A percentile compares a stretch with the other conserved stretches of the same genome.
Conservation (phyloP, 2,113 vertebrate species). For the Daboia siamensis region DNA sequence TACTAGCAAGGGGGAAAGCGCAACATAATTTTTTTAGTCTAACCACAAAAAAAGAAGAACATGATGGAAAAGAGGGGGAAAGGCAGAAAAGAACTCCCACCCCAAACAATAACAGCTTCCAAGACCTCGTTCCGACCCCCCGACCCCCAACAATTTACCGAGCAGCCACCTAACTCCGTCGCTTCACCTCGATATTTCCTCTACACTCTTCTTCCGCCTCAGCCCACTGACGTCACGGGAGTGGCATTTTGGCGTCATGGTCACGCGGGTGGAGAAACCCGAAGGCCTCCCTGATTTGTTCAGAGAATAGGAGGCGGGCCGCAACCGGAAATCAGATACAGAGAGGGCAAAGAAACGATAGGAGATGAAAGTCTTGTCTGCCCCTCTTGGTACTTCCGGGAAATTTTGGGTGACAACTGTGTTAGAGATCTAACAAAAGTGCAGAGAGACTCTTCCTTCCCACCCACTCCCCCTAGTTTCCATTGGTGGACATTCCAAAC, state of each 20-base stretch:
- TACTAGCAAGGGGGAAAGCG: background rate
- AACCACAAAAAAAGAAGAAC: background rate
- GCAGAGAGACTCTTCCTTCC: background rate
- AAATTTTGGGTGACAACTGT: background rate
- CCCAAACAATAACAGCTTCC: background rate
- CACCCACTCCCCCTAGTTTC: background rate
- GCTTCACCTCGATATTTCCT: background rate
- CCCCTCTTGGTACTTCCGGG: background rate
- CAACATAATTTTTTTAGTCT: background rate
- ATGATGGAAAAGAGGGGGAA: background rate
- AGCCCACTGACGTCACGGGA: constrained; percentile 10
- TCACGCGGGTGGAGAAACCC: background rate
- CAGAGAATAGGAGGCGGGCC: too few species aligned
- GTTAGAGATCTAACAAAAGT: background rate
- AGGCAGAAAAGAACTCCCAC: background rate
- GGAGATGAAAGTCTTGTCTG: background rate
- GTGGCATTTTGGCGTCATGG: background rate
- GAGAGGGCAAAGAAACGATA: background rate
- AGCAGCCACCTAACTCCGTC: background rate
- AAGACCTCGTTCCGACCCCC: too few species aligned
- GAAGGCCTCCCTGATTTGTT: background rate
- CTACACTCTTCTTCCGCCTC: constrained; percentile 49
- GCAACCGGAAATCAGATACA: background rate
- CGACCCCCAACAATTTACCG: background rate
- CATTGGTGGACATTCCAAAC: background rate